Conservation (phyloP, 2,797 vertebrate genomes). For the Urocyon cinereoargenteus region DNA sequence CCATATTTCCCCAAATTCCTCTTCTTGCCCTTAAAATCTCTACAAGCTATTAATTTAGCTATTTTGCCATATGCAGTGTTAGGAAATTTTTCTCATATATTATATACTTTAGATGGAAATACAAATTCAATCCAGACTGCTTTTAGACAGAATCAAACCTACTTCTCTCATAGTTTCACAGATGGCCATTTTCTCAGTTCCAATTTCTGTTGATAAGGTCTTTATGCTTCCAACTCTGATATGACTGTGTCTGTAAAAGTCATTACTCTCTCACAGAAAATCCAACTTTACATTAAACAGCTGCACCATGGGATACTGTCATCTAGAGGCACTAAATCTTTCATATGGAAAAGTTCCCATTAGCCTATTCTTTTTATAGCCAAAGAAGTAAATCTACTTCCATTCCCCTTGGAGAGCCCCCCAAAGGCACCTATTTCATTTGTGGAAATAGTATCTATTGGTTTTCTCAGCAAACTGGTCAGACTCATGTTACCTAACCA, state of each 20-base stretch:
- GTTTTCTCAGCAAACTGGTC: neutral
- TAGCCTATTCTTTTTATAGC: neutral
- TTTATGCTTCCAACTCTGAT: neutral
- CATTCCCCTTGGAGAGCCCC: neutral
- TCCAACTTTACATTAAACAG: neutral
- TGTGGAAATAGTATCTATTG: neutral
- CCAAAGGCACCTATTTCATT: neutral
- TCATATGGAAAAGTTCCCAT: neutral
- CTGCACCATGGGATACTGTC: neutral
- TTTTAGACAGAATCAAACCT: neutral
- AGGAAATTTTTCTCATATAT: neutral
- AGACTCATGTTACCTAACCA: neutral
- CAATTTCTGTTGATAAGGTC: neutral
- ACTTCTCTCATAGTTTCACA: neutral
- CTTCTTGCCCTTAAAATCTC: neutral
- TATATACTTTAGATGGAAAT: neutral
- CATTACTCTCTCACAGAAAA: constrained; percentile 14
- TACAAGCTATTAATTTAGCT: neutral
- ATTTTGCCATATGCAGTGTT: neutral
- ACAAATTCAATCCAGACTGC: neutral
- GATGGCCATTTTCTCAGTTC: neutral
- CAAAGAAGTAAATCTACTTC: neutral
- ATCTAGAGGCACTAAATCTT: neutral
- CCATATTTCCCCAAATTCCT: neutral
- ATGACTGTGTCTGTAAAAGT: neutral